Percentiles rank a stretch among this genome's conserved stretches.
Evolutionary conservation across 2,888 invertebrate genomes (phyloP).

Genomic region (Oxycera nigricornis): DNA sequence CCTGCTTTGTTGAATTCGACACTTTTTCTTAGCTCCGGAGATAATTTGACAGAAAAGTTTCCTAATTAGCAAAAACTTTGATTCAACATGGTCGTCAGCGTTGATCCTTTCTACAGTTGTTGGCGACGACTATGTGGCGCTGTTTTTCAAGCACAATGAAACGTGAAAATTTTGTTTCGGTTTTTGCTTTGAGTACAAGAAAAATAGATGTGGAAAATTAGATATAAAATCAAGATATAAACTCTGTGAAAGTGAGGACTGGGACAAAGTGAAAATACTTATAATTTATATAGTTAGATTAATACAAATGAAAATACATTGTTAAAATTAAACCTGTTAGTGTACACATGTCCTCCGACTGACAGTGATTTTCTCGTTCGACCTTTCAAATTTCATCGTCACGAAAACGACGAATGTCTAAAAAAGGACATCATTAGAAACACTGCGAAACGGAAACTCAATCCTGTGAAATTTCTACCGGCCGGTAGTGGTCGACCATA

Average conservation of each 20-base stretch:
- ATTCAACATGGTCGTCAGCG: background rate
- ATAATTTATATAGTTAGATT: no score
- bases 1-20: constrained; percentile 14
- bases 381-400: background rate
- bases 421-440: constrained; percentile 17
- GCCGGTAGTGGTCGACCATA: constrained; percentile 8
- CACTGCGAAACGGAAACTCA: background rate
- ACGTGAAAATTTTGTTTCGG: background rate
- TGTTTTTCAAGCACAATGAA: background rate
- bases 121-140: background rate
- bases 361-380: no score
- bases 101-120: background rate
- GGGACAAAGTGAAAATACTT: no score
- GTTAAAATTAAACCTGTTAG: no score
- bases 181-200: no score
- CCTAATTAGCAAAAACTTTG: constrained; percentile 37
- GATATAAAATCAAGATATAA: no score
- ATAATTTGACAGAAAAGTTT: constrained; percentile 35
- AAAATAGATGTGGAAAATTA: no score
- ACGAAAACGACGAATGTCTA: constrained; percentile 3
- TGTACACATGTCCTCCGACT: no score
- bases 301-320: no score
- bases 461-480: background rate
- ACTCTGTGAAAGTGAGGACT: no score
- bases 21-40: constrained; percentile 1